These are phyloP conservation scores for Aphelinus certus DNA, from an alignment of 1,140 invertebrate genomes.

Conservation along the genomic window DNA sequence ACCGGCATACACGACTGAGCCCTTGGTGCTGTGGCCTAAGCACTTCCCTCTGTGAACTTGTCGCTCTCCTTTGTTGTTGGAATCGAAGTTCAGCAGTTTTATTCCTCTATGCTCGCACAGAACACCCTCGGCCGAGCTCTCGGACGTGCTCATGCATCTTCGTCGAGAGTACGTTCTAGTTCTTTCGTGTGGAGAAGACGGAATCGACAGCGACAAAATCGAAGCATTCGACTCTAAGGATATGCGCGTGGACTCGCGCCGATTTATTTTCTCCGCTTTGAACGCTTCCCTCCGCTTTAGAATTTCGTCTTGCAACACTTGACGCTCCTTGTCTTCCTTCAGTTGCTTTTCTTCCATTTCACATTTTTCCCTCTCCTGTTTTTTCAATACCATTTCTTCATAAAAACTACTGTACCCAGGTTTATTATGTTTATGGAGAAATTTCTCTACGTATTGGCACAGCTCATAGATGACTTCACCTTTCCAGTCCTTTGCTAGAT, in stretches of 20 bases:
- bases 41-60: conserved; percentile 69
- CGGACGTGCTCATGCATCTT: conserved; percentile 56
- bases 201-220: conserved; percentile 51
- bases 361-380: conserved; percentile 70
- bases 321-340: conserved; percentile 71
- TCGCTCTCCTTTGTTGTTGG: conserved; percentile 65
- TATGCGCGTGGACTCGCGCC: conserved; percentile 53
- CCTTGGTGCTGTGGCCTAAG: conserved; percentile 72
- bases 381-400: conserved; percentile 81
- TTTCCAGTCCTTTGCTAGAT: conserved; percentile 67
- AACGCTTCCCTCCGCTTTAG: conserved; percentile 73
- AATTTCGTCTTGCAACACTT: conserved; percentile 77
- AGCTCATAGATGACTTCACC: conserved; percentile 83
- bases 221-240: conserved; percentile 45
- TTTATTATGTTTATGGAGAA: conserved; percentile 77
- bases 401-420: conserved; percentile 81
- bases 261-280: conserved; percentile 67
- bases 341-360: conserved; percentile 69
- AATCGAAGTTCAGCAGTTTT: conserved; percentile 66
- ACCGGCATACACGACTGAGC: conserved; percentile 75
- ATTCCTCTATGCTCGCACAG: conserved; percentile 67
- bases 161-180: conserved; percentile 50
- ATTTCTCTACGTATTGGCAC: conserved; percentile 74
- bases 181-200: conserved; percentile 57
- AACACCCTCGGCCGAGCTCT: conserved; percentile 58